Base-by-base conservation (phyloP, 2,113 vertebrate species). In the Heterochromis multidens region DNA sequence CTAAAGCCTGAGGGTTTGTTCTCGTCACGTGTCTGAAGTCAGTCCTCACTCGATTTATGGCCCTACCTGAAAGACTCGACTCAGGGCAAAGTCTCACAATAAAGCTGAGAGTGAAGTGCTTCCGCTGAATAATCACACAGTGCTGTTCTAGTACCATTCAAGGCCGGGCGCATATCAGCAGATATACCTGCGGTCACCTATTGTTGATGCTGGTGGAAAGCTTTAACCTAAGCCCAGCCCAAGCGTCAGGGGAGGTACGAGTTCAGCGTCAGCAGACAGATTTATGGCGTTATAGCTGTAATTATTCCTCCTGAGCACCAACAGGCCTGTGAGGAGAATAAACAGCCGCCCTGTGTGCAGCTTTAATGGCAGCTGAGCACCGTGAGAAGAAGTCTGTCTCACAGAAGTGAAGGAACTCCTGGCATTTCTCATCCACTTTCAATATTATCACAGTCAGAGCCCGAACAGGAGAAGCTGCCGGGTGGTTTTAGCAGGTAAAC, bases 371-470 rank as follows among this genome's bases (percentile, higher is more conserved):
- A 9, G 35, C 35, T 37, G 40, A 43, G 40, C 3, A 4, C 40
- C 13, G 40, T 72, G 65, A 49, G 65, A 72, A 49, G 25, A 31
- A 52, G 25, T 31, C 67, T 13, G 25, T 52, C 67, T 43, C 67
- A 74, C 43, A 31, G 67, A 52, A 43, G 74, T 58, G 56, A 29
- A 35, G 31, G 21, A 29, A 33, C 58, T 77, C 4, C 70, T 9
- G 84, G 61, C 49, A 89, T 90, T 81, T 90, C 85, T 84, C 85
- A 40, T 57, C 82, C 79, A 23, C 85, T 33, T 33, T 59, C 81
- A 40, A 87, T 79, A 23, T 87, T 87, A 57, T 74, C 62, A 21
- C 65, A 81, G 46, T 17, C 10, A 1, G 21, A 52, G 40, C 21
- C 33, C 25, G 37, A 46, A 17, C 2, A 33, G 14, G 46, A 17